Base-by-base conservation (phyloP, 2,113 vertebrate species). In the Neogale vison region DNA sequence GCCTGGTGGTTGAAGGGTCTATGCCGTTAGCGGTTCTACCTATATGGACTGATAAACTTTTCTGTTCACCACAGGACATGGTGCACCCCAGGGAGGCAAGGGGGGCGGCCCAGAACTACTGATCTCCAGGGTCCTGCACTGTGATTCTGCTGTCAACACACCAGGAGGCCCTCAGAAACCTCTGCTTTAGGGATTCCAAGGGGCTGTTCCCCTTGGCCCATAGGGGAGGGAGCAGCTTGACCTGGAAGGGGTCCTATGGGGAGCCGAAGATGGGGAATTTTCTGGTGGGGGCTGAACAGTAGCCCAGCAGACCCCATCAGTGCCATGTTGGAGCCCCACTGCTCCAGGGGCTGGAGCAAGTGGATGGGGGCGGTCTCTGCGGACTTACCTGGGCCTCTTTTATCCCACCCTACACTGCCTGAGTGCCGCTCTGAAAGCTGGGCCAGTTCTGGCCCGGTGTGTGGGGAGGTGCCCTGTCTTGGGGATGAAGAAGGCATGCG, bases 401-500 rank as follows among this genome's bases (percentile, higher is more conserved):
- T 34, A 23, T 13, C 20, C 45, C 2, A 36, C 36, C 29, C 14
- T 34, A 4, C 3, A 39, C 2, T 74, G 57, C 45, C 39, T 4
- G 0, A 29, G 39, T 79, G 71, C 79, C 24, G 0, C 17, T 14
- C 31, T 1, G 61, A 61, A 36, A 77, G 29, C 42, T 11, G 3
- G 65, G 67, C 65, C 18, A 13, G 2, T 69, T 67, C 26, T 59
- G 81, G 71, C 57, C 21, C 81, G 36, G 85, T 12, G 2, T 34
- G 59, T 61, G 69, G 76, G 39, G 23, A 12, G 15, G 24, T 26
- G 24, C 24, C 59, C 10, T 26, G 10, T 61, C 59, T 61, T 26
- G 24, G 59, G 59, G 59, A 61, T 26, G 59, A 26, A 61, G 59
- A 26, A 26, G 74, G 91, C 96, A 96, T 97, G 98, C 3, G 1